Conservation (phyloP, 1,140 invertebrate genomes). For the Drosophila saltans region DNA sequence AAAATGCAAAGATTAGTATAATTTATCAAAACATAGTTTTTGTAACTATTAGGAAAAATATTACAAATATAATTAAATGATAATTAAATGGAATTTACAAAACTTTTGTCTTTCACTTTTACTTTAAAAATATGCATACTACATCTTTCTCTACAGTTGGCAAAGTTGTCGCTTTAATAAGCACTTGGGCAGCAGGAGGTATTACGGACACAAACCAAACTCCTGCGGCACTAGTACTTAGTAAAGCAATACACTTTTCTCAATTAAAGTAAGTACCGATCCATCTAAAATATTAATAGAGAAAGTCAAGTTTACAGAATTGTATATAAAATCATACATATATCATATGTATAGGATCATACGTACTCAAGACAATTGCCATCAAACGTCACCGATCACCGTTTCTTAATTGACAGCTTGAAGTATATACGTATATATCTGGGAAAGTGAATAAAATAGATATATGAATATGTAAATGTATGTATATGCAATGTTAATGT, state of each 20-base stretch:
- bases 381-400: slow-evolving; percentile 26
- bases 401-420: slow-evolving; percentile 46
- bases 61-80: slow-evolving; percentile 68
- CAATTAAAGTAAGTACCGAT: slow-evolving; percentile 1
- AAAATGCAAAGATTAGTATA: slow-evolving; percentile 76
- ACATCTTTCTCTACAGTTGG: slow-evolving; percentile 28
- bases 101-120: slow-evolving; percentile 22
- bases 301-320: neutral
- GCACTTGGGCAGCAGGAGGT: slow-evolving; percentile 84
- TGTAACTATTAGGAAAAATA: slow-evolving; percentile 73
- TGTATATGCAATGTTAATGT: slow-evolving; percentile 50
- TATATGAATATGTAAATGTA: neutral
- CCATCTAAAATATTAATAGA: neutral
- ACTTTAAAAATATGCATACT: neutral
- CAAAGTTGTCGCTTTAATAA: slow-evolving; percentile 81
- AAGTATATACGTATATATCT: slow-evolving; percentile 31
- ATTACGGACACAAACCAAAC: slow-evolving; percentile 77
- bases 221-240: slow-evolving; percentile 84
- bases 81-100: slow-evolving; percentile 53
- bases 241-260: slow-evolving; percentile 70
- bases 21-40: slow-evolving; percentile 74
- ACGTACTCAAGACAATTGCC: slow-evolving; percentile 22
- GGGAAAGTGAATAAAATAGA: slow-evolving; percentile 23
- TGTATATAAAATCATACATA: no score
- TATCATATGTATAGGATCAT: neutral